Percentiles rank a stretch among this genome's conserved stretches.
Evolutionary conservation across 1,140 invertebrate genomes (phyloP).

Genomic region (Danaus plexippus): DNA sequence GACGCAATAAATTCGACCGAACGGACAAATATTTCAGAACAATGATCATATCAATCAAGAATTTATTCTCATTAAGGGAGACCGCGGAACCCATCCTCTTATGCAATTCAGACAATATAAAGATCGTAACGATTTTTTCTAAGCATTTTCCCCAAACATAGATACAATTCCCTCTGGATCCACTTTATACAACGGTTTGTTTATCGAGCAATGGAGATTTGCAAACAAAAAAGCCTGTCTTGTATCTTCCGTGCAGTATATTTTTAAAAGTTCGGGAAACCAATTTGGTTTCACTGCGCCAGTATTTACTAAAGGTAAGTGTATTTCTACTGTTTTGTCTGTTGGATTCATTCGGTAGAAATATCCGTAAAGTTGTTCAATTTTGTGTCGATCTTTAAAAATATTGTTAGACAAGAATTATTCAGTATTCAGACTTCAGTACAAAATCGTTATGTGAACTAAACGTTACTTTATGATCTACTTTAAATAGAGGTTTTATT

Average conservation of each 20-base stretch:
- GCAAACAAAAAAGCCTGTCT: constrained; percentile 34
- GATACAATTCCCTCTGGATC: constrained; percentile 42
- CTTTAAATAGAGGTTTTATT: too few species aligned
- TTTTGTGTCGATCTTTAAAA: too few species aligned
- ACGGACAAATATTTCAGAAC: too few species aligned
- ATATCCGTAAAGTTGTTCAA: too few species aligned
- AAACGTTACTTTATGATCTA: too few species aligned
- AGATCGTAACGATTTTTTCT: constrained; percentile 35
- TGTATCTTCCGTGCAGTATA: constrained; percentile 31
- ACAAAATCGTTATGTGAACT: too few species aligned
- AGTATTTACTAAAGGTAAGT: constrained; percentile 29
- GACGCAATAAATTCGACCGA: too few species aligned
- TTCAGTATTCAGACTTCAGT: too few species aligned
- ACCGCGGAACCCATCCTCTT: constrained; percentile 19
- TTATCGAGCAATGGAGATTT: constrained; percentile 46
- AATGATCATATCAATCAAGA: constrained; percentile 14
- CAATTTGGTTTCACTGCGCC: constrained; percentile 32
- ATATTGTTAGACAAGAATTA: too few species aligned
- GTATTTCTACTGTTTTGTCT: constrained; percentile 18
- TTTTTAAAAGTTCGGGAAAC: constrained; percentile 41
- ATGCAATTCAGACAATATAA: constrained; percentile 27
- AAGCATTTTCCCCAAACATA: constrained; percentile 49
- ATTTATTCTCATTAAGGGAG: constrained; percentile 24
- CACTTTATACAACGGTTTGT: constrained; percentile 48
- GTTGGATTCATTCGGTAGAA: constrained; percentile 17